Conservation (phyloP, 2,797 vertebrate species). For the Fratercula arctica region DNA sequence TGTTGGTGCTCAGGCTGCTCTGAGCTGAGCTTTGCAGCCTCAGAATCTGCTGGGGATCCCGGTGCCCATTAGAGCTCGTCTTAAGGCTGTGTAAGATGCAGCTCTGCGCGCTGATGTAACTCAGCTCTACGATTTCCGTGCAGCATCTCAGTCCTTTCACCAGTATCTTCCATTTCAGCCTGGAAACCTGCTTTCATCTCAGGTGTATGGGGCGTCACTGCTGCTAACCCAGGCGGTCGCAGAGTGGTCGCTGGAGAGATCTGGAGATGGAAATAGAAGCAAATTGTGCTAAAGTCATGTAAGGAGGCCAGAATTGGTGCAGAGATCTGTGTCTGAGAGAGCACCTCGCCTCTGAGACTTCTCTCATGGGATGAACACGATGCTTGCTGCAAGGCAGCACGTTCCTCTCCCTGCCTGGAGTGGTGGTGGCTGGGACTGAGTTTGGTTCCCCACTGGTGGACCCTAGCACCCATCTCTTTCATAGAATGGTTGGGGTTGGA, state of each 20-base stretch:
- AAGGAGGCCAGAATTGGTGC: too few relatives aligned
- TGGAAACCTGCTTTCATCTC: neutral
- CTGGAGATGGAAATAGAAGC: neutral
- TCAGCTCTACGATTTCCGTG: neutral
- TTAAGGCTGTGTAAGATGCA: neutral
- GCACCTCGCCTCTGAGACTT: neutral
- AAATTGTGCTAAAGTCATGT: neutral
- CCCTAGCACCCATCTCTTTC: neutral
- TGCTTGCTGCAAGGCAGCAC: neutral
- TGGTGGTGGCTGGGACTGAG: too few relatives aligned
- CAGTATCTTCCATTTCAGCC: neutral
- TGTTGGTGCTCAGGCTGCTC: neutral
- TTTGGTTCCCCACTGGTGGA: neutral
- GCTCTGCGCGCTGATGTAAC: accelerated
- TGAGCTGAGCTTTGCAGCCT: neutral
- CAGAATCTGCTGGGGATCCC: neutral
- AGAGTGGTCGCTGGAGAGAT: neutral
- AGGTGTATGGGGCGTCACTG: accelerated
- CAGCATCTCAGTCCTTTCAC: neutral
- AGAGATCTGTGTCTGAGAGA: neutral
- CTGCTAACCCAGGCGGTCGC: neutral
- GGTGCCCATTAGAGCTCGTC: neutral
- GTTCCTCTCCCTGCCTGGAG: neutral
- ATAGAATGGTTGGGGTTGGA: neutral
- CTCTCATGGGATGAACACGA: neutral